Conservation (phyloP, 2,797 vertebrate genomes). For the Anguilla obscura region DNA sequence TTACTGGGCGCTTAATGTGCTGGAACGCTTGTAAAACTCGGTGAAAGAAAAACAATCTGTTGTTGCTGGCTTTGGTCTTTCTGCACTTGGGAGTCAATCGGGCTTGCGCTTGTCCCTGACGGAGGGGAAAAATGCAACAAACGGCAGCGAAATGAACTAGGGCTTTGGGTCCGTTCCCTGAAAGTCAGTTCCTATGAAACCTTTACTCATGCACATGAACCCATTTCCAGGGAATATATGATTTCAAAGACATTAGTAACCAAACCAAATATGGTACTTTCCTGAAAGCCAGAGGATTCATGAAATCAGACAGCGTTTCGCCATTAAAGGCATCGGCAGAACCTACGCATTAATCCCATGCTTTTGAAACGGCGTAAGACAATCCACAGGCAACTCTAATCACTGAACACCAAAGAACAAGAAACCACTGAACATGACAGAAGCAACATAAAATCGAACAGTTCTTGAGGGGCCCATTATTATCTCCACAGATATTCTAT, state of each 20-base stretch:
- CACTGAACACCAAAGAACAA: not conserved
- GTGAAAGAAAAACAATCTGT: constrained; percentile 10
- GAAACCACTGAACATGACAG: constrained; percentile 7
- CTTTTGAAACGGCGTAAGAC: not conserved
- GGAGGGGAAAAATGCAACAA: not conserved
- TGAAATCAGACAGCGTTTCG: constrained; percentile 8
- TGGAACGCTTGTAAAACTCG: constrained; percentile 4
- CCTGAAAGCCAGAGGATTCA: not conserved
- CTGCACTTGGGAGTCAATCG: not conserved
- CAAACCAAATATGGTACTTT: not conserved
- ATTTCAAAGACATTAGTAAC: not conserved
- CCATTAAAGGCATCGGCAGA: not conserved
- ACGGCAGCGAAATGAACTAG: not conserved
- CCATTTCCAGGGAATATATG: not conserved
- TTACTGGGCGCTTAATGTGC: not conserved
- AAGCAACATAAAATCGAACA: not conserved
- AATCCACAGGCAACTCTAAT: not conserved
- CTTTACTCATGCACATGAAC: not conserved
- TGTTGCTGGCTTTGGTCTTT: not conserved
- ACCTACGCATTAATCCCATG: not conserved
- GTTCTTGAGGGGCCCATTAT: constrained; percentile 4
- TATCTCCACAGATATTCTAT: constrained; percentile 27
- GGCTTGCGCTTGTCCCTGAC: not conserved
- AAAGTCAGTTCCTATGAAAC: not conserved
- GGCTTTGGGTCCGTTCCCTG: not conserved